These are phyloP conservation scores for Australoheros scitulus DNA, from an alignment of 2,113 vertebrate genomes.

Conservation along the genomic window DNA sequence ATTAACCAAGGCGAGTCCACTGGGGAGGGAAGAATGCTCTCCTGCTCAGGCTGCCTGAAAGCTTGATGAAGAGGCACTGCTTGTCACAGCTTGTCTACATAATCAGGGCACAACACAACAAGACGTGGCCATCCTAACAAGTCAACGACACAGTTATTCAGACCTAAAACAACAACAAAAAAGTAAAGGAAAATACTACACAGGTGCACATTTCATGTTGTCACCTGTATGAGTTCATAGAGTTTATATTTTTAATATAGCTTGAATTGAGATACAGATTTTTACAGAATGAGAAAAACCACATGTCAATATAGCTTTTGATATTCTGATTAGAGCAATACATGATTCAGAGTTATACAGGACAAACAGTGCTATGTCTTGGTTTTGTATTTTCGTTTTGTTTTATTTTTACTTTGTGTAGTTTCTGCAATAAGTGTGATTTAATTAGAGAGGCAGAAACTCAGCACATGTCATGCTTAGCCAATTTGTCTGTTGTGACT, in stretches of 20 bases:
- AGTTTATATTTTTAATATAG: neutral
- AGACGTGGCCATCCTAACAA: neutral
- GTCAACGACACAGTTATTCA: constrained; percentile 1
- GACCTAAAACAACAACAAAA: neutral
- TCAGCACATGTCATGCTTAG: neutral
- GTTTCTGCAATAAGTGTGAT: neutral
- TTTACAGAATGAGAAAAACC: neutral
- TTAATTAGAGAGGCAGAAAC: neutral
- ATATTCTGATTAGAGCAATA: neutral
- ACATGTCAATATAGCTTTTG: neutral
- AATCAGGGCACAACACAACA: constrained; percentile 21
- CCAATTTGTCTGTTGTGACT: neutral
- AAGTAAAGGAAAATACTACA: neutral
- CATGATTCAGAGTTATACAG: neutral
- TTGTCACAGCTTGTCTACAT: constrained; percentile 46
- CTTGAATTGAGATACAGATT: neutral
- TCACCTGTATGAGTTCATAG: neutral
- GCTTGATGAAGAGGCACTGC: constrained; percentile 33
- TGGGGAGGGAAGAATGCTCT: constrained; percentile 20
- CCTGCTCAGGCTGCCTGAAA: constrained; percentile 2
- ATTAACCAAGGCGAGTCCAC: constrained; percentile 42
- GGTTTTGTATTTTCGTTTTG: neutral
- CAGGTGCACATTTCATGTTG: neutral
- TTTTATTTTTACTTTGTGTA: neutral
- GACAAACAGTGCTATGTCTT: neutral